phyloP scores from a whole-genome alignment of 2,888 invertebrate genomes.

The Eilema depressum region DNA sequence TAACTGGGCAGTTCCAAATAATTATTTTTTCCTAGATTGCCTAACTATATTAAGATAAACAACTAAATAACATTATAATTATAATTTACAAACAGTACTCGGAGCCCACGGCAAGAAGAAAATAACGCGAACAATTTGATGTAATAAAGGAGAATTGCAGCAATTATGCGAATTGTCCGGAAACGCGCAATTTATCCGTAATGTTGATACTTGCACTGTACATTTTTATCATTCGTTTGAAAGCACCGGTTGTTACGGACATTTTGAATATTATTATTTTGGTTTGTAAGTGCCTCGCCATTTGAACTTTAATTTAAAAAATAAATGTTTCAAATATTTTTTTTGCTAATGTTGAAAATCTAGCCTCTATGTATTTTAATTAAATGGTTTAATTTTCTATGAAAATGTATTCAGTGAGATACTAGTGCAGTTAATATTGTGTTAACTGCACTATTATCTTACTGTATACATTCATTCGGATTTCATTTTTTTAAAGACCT shows the following conservation, averaged over 20 bases:
- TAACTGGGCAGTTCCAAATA: not conserved
- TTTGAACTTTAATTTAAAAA: constrained; percentile 62
- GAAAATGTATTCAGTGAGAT: too few species aligned
- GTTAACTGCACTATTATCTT: too few species aligned
- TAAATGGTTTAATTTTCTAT: too few species aligned
- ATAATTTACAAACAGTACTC: constrained; percentile 27
- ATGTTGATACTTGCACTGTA: constrained; percentile 44
- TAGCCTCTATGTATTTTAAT: too few species aligned
- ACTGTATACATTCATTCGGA: too few species aligned
- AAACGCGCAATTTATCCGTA: constrained; percentile 56
- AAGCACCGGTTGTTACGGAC: constrained; percentile 7
- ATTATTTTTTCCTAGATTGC: not conserved
- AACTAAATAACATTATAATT: constrained; percentile 7
- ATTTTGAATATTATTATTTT: constrained; percentile 11
- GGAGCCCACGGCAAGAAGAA: constrained; percentile 45
- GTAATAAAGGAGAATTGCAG: constrained; percentile 61
- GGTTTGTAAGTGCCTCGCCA: not conserved
- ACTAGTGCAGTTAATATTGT: too few species aligned
- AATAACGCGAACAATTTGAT: constrained; percentile 49
- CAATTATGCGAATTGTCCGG: constrained; percentile 60
- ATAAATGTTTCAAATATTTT: not conserved
- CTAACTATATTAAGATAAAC: not conserved
- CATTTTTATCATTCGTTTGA: constrained; percentile 26
- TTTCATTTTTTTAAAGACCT: too few species aligned
- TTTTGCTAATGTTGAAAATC: too few species aligned